A percentile compares a stretch with the other conserved stretches of the same genome.
phyloP scores from a whole-genome alignment of 92 coral and sea anemone species.

The Plumapathes pennacea region DNA sequence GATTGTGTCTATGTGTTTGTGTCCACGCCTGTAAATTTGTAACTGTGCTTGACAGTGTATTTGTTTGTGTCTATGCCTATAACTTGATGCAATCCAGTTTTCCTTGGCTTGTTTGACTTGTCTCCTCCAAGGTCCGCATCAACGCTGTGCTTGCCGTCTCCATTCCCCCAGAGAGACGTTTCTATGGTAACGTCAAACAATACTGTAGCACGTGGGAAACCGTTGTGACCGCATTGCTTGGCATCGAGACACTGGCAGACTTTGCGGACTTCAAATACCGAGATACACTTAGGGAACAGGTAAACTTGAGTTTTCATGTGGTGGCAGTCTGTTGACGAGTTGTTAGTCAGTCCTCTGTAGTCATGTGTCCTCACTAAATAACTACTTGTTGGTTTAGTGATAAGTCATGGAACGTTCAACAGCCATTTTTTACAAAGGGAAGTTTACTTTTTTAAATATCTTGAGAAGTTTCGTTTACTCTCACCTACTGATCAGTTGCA shows the following conservation, averaged over 20 bases:
- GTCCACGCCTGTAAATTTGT: neutral
- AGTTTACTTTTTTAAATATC: too few relatives aligned
- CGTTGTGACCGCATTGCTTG: conserved; percentile 55
- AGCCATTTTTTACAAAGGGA: too few relatives aligned
- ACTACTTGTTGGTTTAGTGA: too few relatives aligned
- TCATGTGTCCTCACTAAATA: too few relatives aligned
- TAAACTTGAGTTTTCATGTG: neutral
- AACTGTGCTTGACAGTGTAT: neutral
- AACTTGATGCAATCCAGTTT: neutral
- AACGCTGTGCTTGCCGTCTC: conserved; percentile 91
- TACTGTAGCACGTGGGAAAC: conserved; percentile 59
- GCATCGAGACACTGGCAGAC: conserved; percentile 81
- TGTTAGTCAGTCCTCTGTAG: too few relatives aligned
- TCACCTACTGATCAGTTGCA: too few relatives aligned
- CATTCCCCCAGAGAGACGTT: conserved; percentile 70
- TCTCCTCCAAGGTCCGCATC: conserved; percentile 75
- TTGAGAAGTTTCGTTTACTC: too few relatives aligned
- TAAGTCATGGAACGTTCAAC: too few relatives aligned
- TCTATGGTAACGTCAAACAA: conserved; percentile 77
- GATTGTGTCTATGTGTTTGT: neutral
- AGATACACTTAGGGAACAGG: conserved; percentile 87
- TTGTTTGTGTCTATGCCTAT: neutral
- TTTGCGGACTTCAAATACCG: conserved; percentile 91
- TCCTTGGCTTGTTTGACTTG: neutral
- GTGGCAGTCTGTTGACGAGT: too few relatives aligned